These are phyloP conservation scores for Ariolimax columbianus DNA, from an alignment of 2,888 invertebrate species.

Conservation along the genomic window DNA sequence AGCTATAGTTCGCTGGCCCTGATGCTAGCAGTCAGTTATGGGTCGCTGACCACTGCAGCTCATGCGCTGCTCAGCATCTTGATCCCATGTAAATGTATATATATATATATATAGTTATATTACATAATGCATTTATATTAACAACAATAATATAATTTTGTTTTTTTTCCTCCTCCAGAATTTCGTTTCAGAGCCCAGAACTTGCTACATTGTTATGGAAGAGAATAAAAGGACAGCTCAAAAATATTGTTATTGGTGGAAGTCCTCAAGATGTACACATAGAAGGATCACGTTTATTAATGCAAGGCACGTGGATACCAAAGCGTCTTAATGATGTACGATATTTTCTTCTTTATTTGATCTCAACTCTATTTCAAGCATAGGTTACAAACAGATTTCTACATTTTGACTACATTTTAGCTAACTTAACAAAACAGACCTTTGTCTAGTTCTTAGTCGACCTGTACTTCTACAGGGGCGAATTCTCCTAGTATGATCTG, in stretches of 20 bases:
- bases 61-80: too few species aligned
- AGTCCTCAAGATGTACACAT: conserved; percentile 66
- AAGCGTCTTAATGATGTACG: conserved; percentile 69
- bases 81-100: too few species aligned
- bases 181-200: conserved; percentile 62
- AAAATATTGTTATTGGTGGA: conserved; percentile 63
- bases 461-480: too few species aligned
- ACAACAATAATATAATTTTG: background rate
- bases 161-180: conserved; percentile 57
- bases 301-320: conserved; percentile 72
- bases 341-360: background rate
- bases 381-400: too few species aligned
- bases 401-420: too few species aligned
- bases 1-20: too few species aligned
- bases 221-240: conserved; percentile 60
- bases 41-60: too few species aligned
- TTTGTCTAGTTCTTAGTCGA: too few species aligned
- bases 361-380: background rate
- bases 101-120: too few species aligned
- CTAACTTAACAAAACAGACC: too few species aligned
- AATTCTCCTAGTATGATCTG: too few species aligned
- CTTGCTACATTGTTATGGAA: conserved; percentile 65
- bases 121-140: background rate
- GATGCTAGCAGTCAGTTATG: too few species aligned
- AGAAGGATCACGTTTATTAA: conserved; percentile 64